Percentiles rank a stretch among this genome's conserved stretches.
Conservation (phyloP, 2,888 invertebrate genomes). For the Sarcophaga carnaria region DNA sequence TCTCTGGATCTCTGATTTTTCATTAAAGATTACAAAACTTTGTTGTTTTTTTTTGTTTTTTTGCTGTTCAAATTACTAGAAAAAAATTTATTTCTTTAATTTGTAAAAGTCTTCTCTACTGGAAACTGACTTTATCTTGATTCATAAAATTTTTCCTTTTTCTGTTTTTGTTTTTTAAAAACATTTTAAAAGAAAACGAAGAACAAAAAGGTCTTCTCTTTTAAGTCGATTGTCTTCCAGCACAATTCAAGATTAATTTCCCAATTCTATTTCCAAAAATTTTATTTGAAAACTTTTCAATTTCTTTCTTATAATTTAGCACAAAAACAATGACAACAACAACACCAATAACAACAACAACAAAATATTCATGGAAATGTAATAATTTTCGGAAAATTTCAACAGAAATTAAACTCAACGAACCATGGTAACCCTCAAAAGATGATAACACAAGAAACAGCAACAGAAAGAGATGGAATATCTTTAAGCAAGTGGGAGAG, state of each 20-base stretch:
- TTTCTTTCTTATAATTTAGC: conserved; percentile 48
- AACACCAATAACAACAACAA: neutral
- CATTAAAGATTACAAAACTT: neutral
- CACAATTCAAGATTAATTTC: conserved; percentile 58
- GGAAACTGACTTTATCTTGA: conserved; percentile 1
- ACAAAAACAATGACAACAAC: neutral
- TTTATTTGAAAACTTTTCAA: conserved; percentile 67
- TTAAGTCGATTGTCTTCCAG: conserved; percentile 15
- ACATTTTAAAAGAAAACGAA: neutral
- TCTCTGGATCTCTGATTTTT: neutral
- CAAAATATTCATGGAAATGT: neutral
- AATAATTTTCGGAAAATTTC: neutral
- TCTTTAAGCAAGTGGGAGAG: neutral
- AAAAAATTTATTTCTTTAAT: too few species aligned
- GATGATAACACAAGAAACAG: neutral
- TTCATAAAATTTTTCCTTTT: neutral
- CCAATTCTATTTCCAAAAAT: conserved; percentile 57
- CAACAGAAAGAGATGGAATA: neutral
- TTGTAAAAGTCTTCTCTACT: neutral
- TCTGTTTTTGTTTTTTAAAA: neutral
- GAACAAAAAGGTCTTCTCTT: neutral
- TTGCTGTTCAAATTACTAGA: neutral
- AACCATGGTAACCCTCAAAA: conserved; percentile 39
- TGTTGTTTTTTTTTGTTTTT: neutral
- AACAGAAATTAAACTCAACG: conserved; percentile 31